phyloP scores from a whole-genome alignment of 1,140 invertebrate species.

The Lordiphosa collinella region DNA sequence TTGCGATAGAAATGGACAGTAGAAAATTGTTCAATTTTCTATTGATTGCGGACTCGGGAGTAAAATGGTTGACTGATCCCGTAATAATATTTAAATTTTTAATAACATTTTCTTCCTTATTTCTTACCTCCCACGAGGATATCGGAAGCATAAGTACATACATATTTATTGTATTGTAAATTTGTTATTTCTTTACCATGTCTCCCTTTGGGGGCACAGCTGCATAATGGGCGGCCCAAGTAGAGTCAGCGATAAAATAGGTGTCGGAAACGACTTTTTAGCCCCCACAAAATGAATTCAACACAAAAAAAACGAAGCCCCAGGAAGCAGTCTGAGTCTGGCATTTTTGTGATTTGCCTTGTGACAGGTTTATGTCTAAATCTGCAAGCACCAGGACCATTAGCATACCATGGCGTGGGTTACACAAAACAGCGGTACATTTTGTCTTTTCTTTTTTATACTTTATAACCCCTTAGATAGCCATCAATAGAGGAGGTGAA shows the following conservation, averaged over 20 bases:
- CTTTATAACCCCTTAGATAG: conserved; percentile 28
- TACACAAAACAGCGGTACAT: conserved; percentile 6
- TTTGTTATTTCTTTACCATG: conserved; percentile 1
- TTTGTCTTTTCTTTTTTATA: neutral
- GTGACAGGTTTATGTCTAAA: conserved; percentile 58
- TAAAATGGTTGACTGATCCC: too few relatives aligned
- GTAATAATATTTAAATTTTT: too few relatives aligned
- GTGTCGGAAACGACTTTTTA: conserved; percentile 59
- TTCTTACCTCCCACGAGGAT: neutral
- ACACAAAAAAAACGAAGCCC: conserved; percentile 8
- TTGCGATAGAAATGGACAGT: too few relatives aligned
- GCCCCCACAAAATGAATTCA: conserved; percentile 47
- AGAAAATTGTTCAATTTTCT: too few relatives aligned
- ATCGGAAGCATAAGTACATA: neutral
- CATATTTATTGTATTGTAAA: conserved; percentile 22
- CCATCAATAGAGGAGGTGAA: conserved; percentile 20
- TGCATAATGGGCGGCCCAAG: conserved; percentile 38
- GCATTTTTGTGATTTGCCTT: conserved; percentile 22
- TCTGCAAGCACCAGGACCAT: conserved; percentile 50
- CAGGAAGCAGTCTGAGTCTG: conserved; percentile 10
- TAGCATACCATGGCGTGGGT: conserved; percentile 39
- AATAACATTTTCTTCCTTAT: neutral
- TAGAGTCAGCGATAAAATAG: conserved; percentile 19
- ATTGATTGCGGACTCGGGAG: too few relatives aligned
- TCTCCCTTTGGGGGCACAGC: conserved; percentile 45